Percentiles rank a stretch among this genome's conserved stretches.
These are phyloP conservation scores for Rachycentron canadum DNA, from an alignment of 2,797 vertebrate species.

Conservation along the genomic window DNA sequence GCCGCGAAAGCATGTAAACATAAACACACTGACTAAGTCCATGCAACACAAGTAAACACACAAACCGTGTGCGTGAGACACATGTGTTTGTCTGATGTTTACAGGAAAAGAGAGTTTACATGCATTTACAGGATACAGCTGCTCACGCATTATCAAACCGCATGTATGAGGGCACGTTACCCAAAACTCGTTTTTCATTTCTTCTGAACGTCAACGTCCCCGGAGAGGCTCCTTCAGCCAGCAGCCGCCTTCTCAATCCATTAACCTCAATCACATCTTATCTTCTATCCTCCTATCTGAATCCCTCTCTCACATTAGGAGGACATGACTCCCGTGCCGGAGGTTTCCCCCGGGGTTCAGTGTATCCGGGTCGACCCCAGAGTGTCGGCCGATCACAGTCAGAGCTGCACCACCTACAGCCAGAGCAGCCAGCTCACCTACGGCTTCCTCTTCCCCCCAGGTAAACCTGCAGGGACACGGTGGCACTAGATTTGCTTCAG, in stretches of 20 bases:
- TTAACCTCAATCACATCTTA: too few species aligned
- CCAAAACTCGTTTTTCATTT: too few species aligned
- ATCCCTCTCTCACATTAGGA: constrained; percentile 75
- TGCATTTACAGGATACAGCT: constrained; percentile 45
- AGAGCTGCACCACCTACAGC: constrained; percentile 88
- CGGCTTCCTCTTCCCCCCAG: constrained; percentile 95
- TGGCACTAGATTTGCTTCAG: too few species aligned
- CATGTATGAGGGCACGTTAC: too few species aligned
- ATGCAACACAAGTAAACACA: not conserved
- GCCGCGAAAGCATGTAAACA: constrained; percentile 7
- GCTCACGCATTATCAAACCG: not conserved
- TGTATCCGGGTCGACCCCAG: constrained; percentile 91
- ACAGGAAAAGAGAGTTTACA: too few species aligned
- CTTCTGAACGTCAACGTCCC: too few species aligned
- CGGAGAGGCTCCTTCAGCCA: too few species aligned
- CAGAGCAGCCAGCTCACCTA: constrained; percentile 86
- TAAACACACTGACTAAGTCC: constrained; percentile 3
- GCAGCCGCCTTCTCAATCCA: too few species aligned
- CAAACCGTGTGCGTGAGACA: not conserved
- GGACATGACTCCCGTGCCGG: constrained; percentile 84
- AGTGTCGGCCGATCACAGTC: constrained; percentile 89
- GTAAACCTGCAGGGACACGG: constrained; percentile 77
- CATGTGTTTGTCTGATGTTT: not conserved
- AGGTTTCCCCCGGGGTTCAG: constrained; percentile 70
- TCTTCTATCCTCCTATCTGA: not conserved